phyloP scores from a whole-genome alignment of 1,140 invertebrate species.

The Ctenoplectra terminalis region DNA sequence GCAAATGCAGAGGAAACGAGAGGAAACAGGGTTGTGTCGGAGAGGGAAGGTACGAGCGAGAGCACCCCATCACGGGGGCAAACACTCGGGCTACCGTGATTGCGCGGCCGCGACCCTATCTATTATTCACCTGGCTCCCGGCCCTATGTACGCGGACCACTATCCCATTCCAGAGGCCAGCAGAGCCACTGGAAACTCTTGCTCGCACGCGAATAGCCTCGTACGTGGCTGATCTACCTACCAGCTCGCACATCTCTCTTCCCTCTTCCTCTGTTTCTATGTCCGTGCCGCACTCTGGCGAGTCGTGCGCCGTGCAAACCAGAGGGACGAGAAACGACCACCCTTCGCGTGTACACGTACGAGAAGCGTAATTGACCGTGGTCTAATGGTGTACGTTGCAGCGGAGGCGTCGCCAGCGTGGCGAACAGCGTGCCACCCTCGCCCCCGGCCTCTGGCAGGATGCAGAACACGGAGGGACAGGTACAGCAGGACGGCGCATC shows the following conservation, averaged over 20 bases:
- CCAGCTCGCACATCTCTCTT: neutral
- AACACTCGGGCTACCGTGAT: conserved; percentile 80
- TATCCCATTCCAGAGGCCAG: conserved; percentile 49
- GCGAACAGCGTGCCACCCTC: conserved; percentile 79
- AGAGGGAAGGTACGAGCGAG: conserved; percentile 33
- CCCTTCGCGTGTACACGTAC: neutral
- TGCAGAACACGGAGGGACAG: conserved; percentile 76
- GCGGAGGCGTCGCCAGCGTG: conserved; percentile 77
- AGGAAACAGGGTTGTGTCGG: neutral
- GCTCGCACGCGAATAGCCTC: conserved; percentile 18
- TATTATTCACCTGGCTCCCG: conserved; percentile 79
- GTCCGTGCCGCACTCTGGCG: too few species aligned
- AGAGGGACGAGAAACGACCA: neutral
- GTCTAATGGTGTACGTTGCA: conserved; percentile 68
- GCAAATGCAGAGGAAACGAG: neutral
- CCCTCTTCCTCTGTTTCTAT: neutral
- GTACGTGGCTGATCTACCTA: conserved; percentile 8
- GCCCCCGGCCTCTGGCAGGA: conserved; percentile 74
- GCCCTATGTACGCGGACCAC: conserved; percentile 60
- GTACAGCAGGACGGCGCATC: conserved; percentile 84
- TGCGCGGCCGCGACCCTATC: conserved; percentile 80
- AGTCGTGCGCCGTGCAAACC: neutral
- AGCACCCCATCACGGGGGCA: conserved; percentile 80
- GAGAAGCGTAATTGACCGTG: conserved; percentile 50
- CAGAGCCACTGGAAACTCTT: conserved; percentile 34